Base-by-base conservation (phyloP, 1,140 invertebrate genomes). In the Macrotrachela quadricornifera region DNA sequence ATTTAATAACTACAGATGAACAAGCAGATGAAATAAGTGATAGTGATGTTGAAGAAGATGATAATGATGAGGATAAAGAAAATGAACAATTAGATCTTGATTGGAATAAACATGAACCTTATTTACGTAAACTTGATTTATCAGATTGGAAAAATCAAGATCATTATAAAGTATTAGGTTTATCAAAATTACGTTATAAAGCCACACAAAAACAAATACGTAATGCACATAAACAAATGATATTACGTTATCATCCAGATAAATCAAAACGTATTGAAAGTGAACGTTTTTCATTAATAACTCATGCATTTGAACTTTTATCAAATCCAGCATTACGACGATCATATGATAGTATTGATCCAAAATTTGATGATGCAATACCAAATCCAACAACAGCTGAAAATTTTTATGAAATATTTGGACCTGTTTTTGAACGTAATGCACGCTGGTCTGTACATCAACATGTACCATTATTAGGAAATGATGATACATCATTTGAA, bases 311-410 rank as follows among this genome's bases (percentile, higher is more conserved):
- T 76, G 86, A 92, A 72, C 84, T 79, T 36, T 73, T 88, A 55
- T 83, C 87, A 0, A 85, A 79, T 60, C 75, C 80, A 13, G 64
- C 74, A 8, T 86, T 82, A 62, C 74, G 90, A 57, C 74, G 81
- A 57, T 81, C 88, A 1, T 99, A 83, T 70, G 92, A 99, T 72
- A 92, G 87, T 30, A 79, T 96, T 52, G 92, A 97, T 73, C 85
- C 86, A 8, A 75, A 79, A 58, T 91, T 96, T 68, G 86, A 91
- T 66, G 85, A 97, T 60, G 73, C 73, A 55, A 71, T 95, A 40
- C 91, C 91, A 15, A 78, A 75, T 60, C 77, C 79, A 53, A 56
- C 66, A 39, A 78, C 80, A 15, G 85, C 85, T 65, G 77, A 78
- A 62, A 78, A 86, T 60, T 91, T 92, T 68, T 92, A 79, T 67